Percentiles rank a stretch among this genome's conserved stretches.
Conservation (phyloP, 2,113 vertebrate species). For the Anarrhichthys ocellatus region DNA sequence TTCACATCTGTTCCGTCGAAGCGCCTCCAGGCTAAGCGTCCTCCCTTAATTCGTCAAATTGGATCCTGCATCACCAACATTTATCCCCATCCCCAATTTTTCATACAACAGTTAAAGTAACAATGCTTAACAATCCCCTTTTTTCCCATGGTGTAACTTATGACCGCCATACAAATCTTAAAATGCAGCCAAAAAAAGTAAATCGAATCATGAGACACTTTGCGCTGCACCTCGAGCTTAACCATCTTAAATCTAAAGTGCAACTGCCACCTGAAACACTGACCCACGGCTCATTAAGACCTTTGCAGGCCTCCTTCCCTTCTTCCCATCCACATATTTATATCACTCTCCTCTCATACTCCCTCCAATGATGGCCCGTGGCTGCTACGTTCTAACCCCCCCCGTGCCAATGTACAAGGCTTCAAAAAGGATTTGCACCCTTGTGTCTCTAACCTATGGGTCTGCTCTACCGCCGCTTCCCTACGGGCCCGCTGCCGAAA, state of each 20-base stretch:
- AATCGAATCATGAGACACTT: conserved; percentile 35
- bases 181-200: conserved; percentile 2
- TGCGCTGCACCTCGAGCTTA: not conserved
- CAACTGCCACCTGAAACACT: conserved; percentile 31
- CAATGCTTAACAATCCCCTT: not conserved
- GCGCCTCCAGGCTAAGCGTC: not conserved
- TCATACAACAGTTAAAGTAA: not conserved
- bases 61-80: not conserved
- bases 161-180: not conserved
- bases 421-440: conserved; percentile 31
- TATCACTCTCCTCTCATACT: conserved; percentile 19
- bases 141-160: not conserved
- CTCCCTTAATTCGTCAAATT: not conserved
- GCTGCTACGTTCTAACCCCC: conserved; percentile 25
- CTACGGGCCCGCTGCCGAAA: conserved; percentile 7
- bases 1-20: conserved; percentile 11
- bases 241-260: conserved; percentile 44
- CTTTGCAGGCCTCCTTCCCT: conserved; percentile 24
- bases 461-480: not conserved
- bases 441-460: conserved; percentile 28
- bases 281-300: conserved; percentile 35
- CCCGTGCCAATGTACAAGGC: not conserved
- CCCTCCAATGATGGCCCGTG: conserved; percentile 18
- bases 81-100: not conserved
- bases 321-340: conserved; percentile 39